A percentile compares a stretch with the other conserved stretches of the same genome.
Conservation (phyloP, 2,888 invertebrate genomes). For the Epistrophe eligans region DNA sequence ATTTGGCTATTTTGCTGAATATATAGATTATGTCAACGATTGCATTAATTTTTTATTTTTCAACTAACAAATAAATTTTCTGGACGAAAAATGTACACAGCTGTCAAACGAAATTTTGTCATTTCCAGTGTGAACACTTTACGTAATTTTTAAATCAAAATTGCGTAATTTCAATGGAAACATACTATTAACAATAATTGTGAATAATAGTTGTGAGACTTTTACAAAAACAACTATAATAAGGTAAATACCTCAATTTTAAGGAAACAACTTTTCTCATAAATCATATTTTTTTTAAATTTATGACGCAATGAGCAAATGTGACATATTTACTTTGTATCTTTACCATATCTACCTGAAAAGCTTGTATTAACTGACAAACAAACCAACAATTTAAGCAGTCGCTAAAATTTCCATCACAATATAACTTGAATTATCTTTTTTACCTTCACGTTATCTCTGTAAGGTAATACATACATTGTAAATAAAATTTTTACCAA, state of each 20-base stretch:
- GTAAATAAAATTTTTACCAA: constrained; percentile 2
- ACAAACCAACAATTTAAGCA: neutral
- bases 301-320: neutral
- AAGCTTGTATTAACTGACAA: neutral
- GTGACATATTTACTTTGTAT: neutral
- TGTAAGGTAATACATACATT: constrained; percentile 6
- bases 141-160: no score
- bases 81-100: no score
- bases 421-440: constrained; percentile 12
- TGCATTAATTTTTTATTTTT: no score
- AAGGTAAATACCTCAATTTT: neutral
- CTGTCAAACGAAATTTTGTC: no score
- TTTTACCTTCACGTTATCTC: constrained; percentile 1
- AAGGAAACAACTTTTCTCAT: neutral
- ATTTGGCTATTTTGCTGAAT: no score
- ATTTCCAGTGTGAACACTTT: no score
- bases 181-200: no score
- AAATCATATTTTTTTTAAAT: constrained; percentile 1
- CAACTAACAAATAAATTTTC: no score
- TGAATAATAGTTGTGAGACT: no score
- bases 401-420: constrained; percentile 17
- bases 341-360: neutral
- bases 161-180: no score
- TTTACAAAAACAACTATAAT: no score
- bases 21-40: no score